Percentiles rank a stretch among this genome's conserved stretches.
phyloP scores from a whole-genome alignment of 2,113 vertebrate species.

The Poeciliopsis prolifica region DNA sequence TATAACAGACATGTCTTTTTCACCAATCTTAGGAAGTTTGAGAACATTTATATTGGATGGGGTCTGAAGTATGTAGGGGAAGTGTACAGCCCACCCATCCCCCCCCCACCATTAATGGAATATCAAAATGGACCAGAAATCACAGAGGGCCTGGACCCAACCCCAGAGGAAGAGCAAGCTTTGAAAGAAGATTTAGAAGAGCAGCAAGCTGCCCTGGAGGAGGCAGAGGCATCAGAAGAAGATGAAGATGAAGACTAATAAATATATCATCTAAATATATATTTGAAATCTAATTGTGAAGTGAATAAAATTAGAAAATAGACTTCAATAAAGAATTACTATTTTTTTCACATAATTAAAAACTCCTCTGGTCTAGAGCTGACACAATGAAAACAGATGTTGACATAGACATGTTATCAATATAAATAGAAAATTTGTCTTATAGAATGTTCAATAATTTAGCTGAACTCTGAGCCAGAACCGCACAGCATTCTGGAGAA shows the following conservation, averaged over 20 bases:
- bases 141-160: constrained; percentile 85
- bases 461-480: too few species aligned
- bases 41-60: constrained; percentile 95
- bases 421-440: too few species aligned
- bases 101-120: constrained; percentile 77
- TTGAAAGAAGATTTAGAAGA: constrained; percentile 80
- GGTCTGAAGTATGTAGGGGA: constrained; percentile 87
- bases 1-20: background rate
- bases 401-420: too few species aligned
- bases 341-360: too few species aligned
- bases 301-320: too few species aligned
- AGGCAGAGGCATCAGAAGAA: constrained; percentile 74
- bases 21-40: constrained; percentile 75
- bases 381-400: too few species aligned
- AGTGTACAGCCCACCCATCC: constrained; percentile 78
- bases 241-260: constrained; percentile 81
- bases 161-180: constrained; percentile 85
- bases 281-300: background rate
- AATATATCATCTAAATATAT: background rate
- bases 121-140: constrained; percentile 84
- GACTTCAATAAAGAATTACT: too few species aligned
- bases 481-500: too few species aligned
- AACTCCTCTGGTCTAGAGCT: too few species aligned
- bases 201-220: constrained; percentile 71
- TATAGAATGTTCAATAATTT: too few species aligned